These are phyloP conservation scores for Pollenia angustigena DNA, from an alignment of 2,888 invertebrate species.

Conservation along the genomic window DNA sequence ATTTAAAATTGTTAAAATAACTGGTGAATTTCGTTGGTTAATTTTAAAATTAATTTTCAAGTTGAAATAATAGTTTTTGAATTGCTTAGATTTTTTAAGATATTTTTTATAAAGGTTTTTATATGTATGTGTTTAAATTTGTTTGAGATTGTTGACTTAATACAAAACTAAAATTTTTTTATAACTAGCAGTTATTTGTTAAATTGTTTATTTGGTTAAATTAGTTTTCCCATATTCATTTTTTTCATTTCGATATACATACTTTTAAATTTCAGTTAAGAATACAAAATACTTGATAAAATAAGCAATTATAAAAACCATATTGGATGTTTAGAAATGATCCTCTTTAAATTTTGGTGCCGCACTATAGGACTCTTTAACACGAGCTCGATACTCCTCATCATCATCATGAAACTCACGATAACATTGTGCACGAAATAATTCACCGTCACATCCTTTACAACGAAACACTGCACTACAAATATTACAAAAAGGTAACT, in stretches of 20 bases:
- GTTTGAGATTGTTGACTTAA: conserved; percentile 21
- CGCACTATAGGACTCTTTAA: conserved; percentile 79
- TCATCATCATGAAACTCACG: conserved; percentile 88
- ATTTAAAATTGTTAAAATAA: too few relatives aligned
- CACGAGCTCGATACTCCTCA: conserved; percentile 85
- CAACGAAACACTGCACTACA: conserved; percentile 92
- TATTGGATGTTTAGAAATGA: conserved; percentile 77
- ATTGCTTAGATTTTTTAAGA: conserved; percentile 5
- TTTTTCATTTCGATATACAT: conserved; percentile 34
- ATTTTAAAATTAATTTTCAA: too few relatives aligned
- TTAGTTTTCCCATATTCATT: conserved; percentile 28
- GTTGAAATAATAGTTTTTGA: background rate
- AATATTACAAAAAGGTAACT: conserved; percentile 93
- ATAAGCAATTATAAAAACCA: conserved; percentile 35
- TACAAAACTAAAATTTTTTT: conserved; percentile 14
- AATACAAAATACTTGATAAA: conserved; percentile 54
- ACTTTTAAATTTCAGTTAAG: conserved; percentile 51
- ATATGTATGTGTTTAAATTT: background rate
- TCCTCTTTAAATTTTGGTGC: conserved; percentile 82
- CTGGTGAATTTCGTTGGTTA: too few relatives aligned
- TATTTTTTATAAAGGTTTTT: conserved; percentile 5
- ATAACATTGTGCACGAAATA: conserved; percentile 92
- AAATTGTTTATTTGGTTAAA: conserved; percentile 12
- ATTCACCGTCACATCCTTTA: conserved; percentile 90
- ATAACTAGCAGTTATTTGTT: conserved; percentile 9